phyloP scores from a whole-genome alignment of 2,888 invertebrate genomes.

The Cistogaster globosa region DNA sequence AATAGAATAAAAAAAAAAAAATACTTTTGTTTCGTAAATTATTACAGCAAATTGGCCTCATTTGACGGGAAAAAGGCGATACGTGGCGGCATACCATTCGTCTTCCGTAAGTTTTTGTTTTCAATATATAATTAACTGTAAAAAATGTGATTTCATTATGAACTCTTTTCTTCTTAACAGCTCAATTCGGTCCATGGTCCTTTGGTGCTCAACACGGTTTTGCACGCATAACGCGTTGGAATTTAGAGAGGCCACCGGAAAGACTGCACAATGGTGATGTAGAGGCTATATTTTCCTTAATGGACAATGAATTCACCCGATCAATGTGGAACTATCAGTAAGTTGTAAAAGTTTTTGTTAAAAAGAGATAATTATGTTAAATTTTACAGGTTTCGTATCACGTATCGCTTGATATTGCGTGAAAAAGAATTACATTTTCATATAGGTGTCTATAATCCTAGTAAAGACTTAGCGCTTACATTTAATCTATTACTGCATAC shows the following conservation, averaged over 20 bases:
- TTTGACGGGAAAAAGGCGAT: constrained; percentile 98
- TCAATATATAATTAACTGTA: not conserved
- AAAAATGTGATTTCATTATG: not conserved
- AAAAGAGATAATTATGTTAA: not conserved
- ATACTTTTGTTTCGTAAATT: constrained; percentile 25
- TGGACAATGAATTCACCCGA: constrained; percentile 95
- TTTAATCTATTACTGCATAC: constrained; percentile 97
- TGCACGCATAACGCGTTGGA: constrained; percentile 96
- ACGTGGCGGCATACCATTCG: constrained; percentile 97
- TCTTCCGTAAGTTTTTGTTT: constrained; percentile 91
- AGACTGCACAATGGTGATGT: constrained; percentile 95
- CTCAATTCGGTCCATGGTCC: constrained; percentile 97
- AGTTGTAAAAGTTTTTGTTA: constrained; percentile 79
- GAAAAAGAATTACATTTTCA: constrained; percentile 96
- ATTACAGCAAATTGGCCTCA: constrained; percentile 94
- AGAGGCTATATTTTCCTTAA: constrained; percentile 94
- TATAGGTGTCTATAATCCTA: constrained; percentile 96
- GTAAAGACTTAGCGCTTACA: constrained; percentile 94
- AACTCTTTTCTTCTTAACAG: constrained; percentile 83
- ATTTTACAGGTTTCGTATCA: constrained; percentile 90
- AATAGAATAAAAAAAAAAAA: no score
- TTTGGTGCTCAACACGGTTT: constrained; percentile 98
- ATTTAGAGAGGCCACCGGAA: constrained; percentile 94
- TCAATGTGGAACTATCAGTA: constrained; percentile 97
- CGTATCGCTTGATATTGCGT: constrained; percentile 94